A percentile compares a stretch with the other conserved stretches of the same genome.
Evolutionary conservation across 2,797 vertebrate species (phyloP).

Genomic region (Margarornis squamiger): DNA sequence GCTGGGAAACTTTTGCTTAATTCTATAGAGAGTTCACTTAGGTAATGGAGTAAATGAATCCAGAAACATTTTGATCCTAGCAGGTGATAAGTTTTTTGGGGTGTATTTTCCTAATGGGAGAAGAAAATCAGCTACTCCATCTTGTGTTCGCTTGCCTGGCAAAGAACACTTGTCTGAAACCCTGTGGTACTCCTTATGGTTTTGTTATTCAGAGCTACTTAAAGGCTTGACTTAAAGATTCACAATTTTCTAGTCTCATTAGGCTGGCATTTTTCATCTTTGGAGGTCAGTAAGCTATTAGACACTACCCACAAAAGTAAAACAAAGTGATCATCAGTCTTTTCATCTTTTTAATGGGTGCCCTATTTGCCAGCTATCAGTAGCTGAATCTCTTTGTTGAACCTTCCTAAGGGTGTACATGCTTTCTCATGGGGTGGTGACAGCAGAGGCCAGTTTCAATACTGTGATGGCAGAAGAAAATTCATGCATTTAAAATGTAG

Average conservation of each 20-base stretch:
- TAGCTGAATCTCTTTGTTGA: conserved; percentile 10
- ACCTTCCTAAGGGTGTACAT: not conserved
- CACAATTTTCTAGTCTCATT: conserved; percentile 2
- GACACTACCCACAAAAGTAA: not conserved
- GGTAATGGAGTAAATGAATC: conserved; percentile 70
- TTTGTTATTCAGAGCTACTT: not conserved
- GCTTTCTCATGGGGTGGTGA: not conserved
- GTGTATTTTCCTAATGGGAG: conserved; percentile 30
- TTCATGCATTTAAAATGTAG: not conserved
- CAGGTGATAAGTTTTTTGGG: conserved; percentile 34
- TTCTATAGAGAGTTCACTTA: conserved; percentile 63
- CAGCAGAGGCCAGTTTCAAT: not conserved
- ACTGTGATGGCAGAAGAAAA: not conserved
- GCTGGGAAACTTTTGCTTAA: conserved; percentile 70
- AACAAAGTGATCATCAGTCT: not conserved
- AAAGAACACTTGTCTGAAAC: not conserved
- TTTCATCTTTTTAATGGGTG: conserved; percentile 4
- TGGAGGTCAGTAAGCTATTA: conserved; percentile 37
- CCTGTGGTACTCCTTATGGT: not conserved
- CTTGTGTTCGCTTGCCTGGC: not conserved
- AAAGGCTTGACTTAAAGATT: conserved; percentile 9
- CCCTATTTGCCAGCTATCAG: not conserved
- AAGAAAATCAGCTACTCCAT: conserved; percentile 29
- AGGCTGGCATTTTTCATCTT: not conserved
- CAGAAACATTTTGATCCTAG: conserved; percentile 53